These are phyloP conservation scores for Lontra canadensis DNA, from an alignment of 2,113 vertebrate genomes.

Conservation along the genomic window DNA sequence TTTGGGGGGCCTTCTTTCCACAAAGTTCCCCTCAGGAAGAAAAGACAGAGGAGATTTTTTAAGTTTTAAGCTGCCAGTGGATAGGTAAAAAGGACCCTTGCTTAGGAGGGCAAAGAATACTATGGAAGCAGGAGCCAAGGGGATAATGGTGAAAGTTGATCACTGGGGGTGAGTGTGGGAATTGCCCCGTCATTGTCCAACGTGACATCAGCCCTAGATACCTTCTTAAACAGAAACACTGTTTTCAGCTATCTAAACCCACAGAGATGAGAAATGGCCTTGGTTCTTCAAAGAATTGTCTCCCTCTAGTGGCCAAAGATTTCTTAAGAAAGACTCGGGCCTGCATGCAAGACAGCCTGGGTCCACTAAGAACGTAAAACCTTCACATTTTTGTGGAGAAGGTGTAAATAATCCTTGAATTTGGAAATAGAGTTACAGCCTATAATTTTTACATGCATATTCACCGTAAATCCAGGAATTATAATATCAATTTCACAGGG, in stretches of 20 bases:
- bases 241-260: neutral
- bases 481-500: neutral
- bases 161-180: fast-evolving
- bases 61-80: neutral
- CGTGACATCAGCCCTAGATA: neutral
- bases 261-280: neutral
- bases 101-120: neutral
- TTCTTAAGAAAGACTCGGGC: neutral
- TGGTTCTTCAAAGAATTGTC: slow-evolving; percentile 45
- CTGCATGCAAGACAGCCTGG: neutral
- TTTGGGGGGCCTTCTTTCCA: neutral
- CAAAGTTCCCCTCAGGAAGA: neutral
- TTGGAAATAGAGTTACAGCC: neutral
- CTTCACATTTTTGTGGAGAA: neutral
- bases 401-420: neutral
- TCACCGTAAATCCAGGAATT: neutral
- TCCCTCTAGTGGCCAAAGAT: slow-evolving; percentile 62
- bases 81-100: neutral
- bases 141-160: neutral
- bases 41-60: neutral
- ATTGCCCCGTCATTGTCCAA: neutral
- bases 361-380: neutral
- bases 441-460: neutral
- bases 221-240: neutral
- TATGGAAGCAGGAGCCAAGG: fast-evolving